Conservation (phyloP, 2,888 invertebrate genomes). For the Drosophila cognata region DNA sequence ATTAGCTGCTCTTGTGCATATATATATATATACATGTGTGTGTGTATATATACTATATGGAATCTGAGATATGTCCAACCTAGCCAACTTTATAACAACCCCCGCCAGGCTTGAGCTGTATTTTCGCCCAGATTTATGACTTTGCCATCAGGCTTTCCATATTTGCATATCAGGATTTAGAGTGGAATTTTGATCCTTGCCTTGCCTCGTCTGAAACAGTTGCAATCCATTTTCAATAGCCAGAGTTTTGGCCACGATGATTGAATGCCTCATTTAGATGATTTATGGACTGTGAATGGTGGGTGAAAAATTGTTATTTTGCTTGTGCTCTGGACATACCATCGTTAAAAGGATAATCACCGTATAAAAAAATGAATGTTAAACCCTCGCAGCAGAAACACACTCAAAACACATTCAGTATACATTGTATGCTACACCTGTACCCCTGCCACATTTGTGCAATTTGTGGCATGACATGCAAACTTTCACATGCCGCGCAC, state of each 20-base stretch:
- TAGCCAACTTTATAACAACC: background rate
- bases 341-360: constrained; percentile 73
- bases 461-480: constrained; percentile 78
- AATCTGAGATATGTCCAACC: background rate
- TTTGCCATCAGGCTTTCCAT: background rate
- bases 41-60: background rate
- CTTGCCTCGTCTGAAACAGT: background rate
- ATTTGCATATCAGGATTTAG: constrained; percentile 15
- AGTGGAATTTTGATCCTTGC: constrained; percentile 16
- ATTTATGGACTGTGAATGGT: constrained; percentile 76
- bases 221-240: constrained; percentile 29
- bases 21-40: background rate
- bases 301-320: constrained; percentile 32
- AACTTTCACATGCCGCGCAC: constrained; percentile 73
- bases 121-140: background rate
- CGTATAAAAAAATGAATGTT: constrained; percentile 73
- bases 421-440: constrained; percentile 7
- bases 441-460: constrained; percentile 64
- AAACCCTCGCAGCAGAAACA: constrained; percentile 61
- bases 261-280: constrained; percentile 72
- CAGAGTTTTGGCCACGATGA: constrained; percentile 44
- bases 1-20: too few relatives aligned
- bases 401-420: background rate
- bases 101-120: background rate
- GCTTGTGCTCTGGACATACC: constrained; percentile 38